Conservation (phyloP, 2,888 invertebrate genomes). For the Metacarcinus magister region DNA sequence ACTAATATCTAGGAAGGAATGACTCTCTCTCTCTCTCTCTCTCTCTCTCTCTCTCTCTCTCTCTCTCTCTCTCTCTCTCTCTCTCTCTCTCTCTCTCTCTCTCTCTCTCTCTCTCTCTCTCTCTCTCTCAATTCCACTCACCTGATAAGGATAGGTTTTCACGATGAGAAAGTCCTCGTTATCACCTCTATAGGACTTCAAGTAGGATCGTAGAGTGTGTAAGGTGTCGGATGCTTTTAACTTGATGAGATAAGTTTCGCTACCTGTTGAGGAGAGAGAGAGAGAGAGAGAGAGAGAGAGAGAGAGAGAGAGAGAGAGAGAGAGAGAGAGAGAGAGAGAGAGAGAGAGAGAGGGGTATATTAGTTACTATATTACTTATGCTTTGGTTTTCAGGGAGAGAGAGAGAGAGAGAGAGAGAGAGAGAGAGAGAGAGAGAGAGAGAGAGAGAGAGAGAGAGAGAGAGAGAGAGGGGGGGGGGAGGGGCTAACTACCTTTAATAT, state of each 20-base stretch:
- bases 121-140: not conserved
- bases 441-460: too few relatives aligned
- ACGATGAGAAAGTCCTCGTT: constrained; percentile 81
- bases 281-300: too few relatives aligned
- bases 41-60: not conserved
- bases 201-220: constrained; percentile 75
- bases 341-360: too few relatives aligned
- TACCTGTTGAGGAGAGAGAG: not conserved
- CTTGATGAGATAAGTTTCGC: constrained; percentile 73
- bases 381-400: too few relatives aligned
- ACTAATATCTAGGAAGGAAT: not conserved
- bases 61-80: not conserved
- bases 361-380: too few relatives aligned
- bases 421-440: too few relatives aligned
- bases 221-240: constrained; percentile 81
- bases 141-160: constrained; percentile 76
- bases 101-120: constrained; percentile 34
- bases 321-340: too few relatives aligned
- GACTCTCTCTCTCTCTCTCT: not conserved
- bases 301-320: too few relatives aligned
- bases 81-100: constrained; percentile 45
- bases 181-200: constrained; percentile 78
- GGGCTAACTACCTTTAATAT: too few relatives aligned
- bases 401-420: too few relatives aligned
- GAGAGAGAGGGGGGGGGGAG: too few relatives aligned